Base-by-base conservation (phyloP, 2,797 vertebrate species). In the Coranthus polyacanthus region DNA sequence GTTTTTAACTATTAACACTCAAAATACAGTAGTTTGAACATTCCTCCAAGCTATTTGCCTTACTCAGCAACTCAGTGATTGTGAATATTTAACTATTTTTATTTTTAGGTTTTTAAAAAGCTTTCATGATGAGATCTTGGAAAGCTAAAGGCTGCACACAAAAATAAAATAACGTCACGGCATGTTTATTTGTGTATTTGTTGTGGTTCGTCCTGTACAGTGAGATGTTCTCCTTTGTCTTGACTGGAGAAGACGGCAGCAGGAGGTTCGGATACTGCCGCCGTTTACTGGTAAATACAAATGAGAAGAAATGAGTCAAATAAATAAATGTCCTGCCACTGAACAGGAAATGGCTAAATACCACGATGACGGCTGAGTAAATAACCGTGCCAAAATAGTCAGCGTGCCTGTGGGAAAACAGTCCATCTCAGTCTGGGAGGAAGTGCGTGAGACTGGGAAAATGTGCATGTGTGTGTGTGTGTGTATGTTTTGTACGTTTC, bases 201-300 rank as follows among this genome's bases (percentile, higher is more conserved):
- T 49, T 58, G 2, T 68, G 66, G 32, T 13, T 68, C 44, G 2
- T 73, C 37, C 65, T 41, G 72, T 65, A 11, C 83, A 97, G 96
- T 51, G 96, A 97, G 86, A 97, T 95, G 0, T 97, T 97, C 90
- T 96, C 96, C 0, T 97, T 97, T 82, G 96, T 97, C 83, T 78
- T 97, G 87, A 97, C 96, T 1, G 95, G 96, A 38, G 95, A 96
- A 83, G 96, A 97, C 0, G 96, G 96, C 44, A 96, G 94, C 91
- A 92, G 96, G 49, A 85, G 96, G 71, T 97, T 97, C 5, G 96
- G 96, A 59, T 97, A 97, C 78, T 97, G 96, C 72, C 95, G 96
- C n/a, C 95, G 96, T 76, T 91, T 97, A 74, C 93, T 97, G 95
- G 96, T 97, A 91, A 95, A 92, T 84, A 79, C 9, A 60, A 76